Conservation (phyloP, 2,797 vertebrate species). For the Steatocranus sp. region DNA sequence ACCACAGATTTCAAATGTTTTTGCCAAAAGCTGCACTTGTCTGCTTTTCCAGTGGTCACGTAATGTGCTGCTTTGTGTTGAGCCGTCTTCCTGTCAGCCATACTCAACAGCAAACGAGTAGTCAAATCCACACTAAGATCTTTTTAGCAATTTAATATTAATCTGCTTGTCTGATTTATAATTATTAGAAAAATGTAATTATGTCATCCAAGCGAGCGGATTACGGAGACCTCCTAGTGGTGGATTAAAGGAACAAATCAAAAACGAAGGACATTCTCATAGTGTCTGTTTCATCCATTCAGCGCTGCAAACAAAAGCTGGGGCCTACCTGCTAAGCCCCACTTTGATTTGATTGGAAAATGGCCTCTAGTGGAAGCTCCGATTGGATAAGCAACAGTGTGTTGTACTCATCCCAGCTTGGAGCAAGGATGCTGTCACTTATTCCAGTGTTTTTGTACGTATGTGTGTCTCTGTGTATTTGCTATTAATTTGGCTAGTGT, state of each 20-base stretch:
- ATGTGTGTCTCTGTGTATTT: conserved; percentile 39
- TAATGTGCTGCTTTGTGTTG: neutral
- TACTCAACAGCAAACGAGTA: neutral
- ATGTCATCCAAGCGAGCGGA: conserved; percentile 51
- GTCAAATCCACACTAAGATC: neutral
- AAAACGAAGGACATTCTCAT: conserved; percentile 45
- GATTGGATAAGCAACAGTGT: conserved; percentile 56
- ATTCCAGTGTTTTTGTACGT: conserved; percentile 26
- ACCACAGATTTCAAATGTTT: conserved; percentile 25
- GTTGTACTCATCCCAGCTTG: conserved; percentile 56
- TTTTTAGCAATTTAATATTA: conserved; percentile 39
- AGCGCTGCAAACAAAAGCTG: conserved; percentile 40
- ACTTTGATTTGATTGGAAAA: conserved; percentile 63
- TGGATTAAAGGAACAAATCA: conserved; percentile 49
- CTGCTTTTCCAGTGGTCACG: conserved; percentile 22
- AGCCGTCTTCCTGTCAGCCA: neutral
- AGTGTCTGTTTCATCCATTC: conserved; percentile 57
- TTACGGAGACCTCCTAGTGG: conserved; percentile 39
- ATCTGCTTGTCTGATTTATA: conserved; percentile 36
- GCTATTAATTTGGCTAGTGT: conserved; percentile 66
- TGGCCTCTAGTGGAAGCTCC: conserved; percentile 52
- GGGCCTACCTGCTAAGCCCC: conserved; percentile 63
- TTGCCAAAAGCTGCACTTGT: conserved; percentile 40
- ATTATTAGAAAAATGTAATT: conserved; percentile 35
- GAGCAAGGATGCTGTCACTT: conserved; percentile 56